A percentile compares a stretch with the other conserved stretches of the same genome.
Conservation (phyloP, 2,113 vertebrate genomes). For the Dicaeum eximium region DNA sequence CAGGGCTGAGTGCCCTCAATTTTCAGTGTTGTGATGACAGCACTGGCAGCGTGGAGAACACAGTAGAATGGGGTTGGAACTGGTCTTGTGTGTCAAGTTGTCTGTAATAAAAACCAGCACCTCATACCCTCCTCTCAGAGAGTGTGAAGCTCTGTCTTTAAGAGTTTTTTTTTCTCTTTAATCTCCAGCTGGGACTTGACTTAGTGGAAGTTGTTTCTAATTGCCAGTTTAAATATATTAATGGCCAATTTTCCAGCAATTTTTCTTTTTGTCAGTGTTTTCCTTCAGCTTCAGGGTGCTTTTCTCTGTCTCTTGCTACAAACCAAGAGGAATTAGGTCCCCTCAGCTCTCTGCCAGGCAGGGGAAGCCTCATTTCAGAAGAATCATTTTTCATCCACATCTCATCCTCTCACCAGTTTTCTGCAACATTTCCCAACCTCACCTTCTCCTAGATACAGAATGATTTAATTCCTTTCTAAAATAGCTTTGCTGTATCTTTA, state of each 20-base stretch:
- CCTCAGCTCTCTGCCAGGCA: not conserved
- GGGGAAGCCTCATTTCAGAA: not conserved
- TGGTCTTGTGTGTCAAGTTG: not conserved
- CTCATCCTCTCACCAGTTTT: not conserved
- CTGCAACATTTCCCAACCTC: not conserved
- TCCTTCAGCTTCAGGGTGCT: not conserved
- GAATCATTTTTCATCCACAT: not conserved
- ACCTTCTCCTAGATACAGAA: not conserved
- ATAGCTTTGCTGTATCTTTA: not conserved
- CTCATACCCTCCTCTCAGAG: not conserved
- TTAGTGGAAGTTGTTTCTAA: not conserved
- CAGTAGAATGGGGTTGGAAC: not conserved
- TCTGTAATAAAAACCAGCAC: not conserved
- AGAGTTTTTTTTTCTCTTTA: not conserved
- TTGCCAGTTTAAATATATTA: constrained; percentile 6
- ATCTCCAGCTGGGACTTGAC: not conserved
- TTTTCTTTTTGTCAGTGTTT: not conserved
- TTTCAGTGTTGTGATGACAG: not conserved
- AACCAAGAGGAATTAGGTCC: not conserved
- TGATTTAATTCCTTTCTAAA: not conserved
- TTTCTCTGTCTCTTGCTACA: not conserved
- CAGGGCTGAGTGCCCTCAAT: not conserved
- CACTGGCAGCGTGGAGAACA: not conserved
- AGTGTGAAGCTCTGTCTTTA: not conserved
- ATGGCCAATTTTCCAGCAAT: not conserved